Conservation (phyloP, 2,888 invertebrate species). For the Dicycla oo region DNA sequence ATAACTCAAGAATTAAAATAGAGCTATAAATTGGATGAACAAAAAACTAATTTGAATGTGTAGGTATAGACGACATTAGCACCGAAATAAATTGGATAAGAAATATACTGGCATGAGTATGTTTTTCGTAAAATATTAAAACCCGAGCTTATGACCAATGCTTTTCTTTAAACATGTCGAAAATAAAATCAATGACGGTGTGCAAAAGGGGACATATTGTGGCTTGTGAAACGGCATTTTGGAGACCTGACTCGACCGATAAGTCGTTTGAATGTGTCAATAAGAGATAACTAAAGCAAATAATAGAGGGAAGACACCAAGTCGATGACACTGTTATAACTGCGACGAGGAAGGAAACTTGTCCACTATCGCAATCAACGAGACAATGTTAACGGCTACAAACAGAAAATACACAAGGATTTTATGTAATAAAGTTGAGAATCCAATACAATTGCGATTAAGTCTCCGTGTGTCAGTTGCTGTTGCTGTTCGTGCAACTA, state of each 20-base stretch:
- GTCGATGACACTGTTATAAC: constrained; percentile 82
- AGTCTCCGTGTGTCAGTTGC: not conserved
- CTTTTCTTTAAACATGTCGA: constrained; percentile 45
- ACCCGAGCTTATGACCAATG: constrained; percentile 11
- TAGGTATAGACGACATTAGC: constrained; percentile 23
- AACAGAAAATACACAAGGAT: constrained; percentile 4
- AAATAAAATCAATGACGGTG: constrained; percentile 57
- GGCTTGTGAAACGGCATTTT: constrained; percentile 72
- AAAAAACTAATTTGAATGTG: constrained; percentile 47
- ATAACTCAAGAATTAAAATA: constrained; percentile 37
- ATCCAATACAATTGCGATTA: not conserved
- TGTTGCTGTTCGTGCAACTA: not conserved
- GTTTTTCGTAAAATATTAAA: constrained; percentile 19
- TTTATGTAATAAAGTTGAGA: not conserved
- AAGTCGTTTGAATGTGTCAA: constrained; percentile 87
- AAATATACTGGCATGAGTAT: constrained; percentile 2
- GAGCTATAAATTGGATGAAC: constrained; percentile 44
- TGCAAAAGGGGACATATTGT: constrained; percentile 61
- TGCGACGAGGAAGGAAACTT: constrained; percentile 69
- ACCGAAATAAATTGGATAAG: constrained; percentile 15
- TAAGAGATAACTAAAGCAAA: constrained; percentile 86
- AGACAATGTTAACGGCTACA: constrained; percentile 20
- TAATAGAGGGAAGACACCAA: constrained; percentile 78
- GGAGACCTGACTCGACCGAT: constrained; percentile 83
- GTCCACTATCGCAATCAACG: constrained; percentile 27